A percentile compares a stretch with the other conserved stretches of the same genome.
Evolutionary conservation across 2,888 invertebrate genomes (phyloP).

Genomic region (Operophtera brumata): DNA sequence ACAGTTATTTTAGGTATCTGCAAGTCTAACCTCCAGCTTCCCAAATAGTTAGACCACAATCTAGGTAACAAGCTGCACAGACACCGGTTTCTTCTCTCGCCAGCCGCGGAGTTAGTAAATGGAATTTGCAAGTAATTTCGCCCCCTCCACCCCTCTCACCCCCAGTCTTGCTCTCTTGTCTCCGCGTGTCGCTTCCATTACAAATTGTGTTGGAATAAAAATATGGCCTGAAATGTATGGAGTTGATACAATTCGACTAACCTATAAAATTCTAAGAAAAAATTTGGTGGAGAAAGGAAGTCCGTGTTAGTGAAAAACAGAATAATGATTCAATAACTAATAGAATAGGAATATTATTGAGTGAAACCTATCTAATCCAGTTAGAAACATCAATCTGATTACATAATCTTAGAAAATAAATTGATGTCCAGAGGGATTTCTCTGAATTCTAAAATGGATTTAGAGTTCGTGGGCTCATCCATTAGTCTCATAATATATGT

Average conservation of each 20-base stretch:
- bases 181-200: constrained; percentile 79
- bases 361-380: too few species aligned
- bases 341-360: too few species aligned
- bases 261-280: too few species aligned
- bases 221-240: constrained; percentile 58
- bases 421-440: not conserved
- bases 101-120: constrained; percentile 73
- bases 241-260: constrained; percentile 40
- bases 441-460: not conserved
- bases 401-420: not conserved
- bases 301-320: too few species aligned
- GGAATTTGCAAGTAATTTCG: constrained; percentile 80
- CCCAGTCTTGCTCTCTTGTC: constrained; percentile 72
- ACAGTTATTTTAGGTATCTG: not conserved
- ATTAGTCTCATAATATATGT: not conserved
- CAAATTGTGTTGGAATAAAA: constrained; percentile 81
- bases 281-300: too few species aligned
- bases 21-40: constrained; percentile 20
- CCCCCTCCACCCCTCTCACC: constrained; percentile 47
- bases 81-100: constrained; percentile 65
- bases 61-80: constrained; percentile 44
- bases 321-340: too few species aligned
- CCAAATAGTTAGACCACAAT: constrained; percentile 36
- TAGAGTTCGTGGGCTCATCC: not conserved
- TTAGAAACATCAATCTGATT: too few species aligned